Conservation (phyloP, 2,888 invertebrate species). For the Strigamia crassipes region DNA sequence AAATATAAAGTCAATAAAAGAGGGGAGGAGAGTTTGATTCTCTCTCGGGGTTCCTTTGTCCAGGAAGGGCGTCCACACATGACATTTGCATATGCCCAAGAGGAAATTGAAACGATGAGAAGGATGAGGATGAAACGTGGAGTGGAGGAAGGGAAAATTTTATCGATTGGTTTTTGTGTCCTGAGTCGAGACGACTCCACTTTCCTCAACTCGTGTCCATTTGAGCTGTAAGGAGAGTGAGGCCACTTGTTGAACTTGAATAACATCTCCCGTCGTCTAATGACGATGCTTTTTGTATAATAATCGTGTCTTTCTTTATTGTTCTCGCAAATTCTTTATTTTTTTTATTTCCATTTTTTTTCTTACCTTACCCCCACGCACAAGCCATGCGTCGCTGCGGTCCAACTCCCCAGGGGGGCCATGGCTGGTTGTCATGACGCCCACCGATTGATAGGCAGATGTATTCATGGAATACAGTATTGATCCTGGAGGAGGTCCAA, state of each 20-base stretch:
- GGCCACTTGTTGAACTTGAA: slow-evolving; percentile 4
- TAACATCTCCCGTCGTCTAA: neutral
- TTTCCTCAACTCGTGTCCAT: neutral
- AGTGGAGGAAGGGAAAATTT: slow-evolving; percentile 33
- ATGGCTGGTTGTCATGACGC: slow-evolving; percentile 41
- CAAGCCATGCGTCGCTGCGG: slow-evolving; percentile 27
- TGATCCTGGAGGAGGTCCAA: slow-evolving; percentile 46
- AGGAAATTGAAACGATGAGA: slow-evolving; percentile 45
- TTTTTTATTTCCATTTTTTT: slow-evolving; percentile 1
- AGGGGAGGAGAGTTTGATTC: slow-evolving; percentile 14
- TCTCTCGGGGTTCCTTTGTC: slow-evolving; percentile 40
- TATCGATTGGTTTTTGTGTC: slow-evolving; percentile 37
- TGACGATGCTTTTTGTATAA: neutral
- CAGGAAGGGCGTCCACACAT: slow-evolving; percentile 33
- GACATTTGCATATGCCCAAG: slow-evolving; percentile 46
- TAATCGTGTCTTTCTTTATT: neutral
- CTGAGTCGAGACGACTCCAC: neutral
- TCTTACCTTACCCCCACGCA: neutral
- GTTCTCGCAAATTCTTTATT: neutral
- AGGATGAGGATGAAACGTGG: slow-evolving; percentile 20
- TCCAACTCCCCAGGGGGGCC: slow-evolving; percentile 30
- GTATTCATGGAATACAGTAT: slow-evolving; percentile 47
- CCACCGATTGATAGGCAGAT: slow-evolving; percentile 47
- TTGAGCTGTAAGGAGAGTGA: neutral
- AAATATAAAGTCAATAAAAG: slow-evolving; percentile 26